Evolutionary conservation across 2,113 vertebrate species (phyloP), one percentile per base, ranked within the genome.

Genomic region (Meleagris gallopavo): DNA sequence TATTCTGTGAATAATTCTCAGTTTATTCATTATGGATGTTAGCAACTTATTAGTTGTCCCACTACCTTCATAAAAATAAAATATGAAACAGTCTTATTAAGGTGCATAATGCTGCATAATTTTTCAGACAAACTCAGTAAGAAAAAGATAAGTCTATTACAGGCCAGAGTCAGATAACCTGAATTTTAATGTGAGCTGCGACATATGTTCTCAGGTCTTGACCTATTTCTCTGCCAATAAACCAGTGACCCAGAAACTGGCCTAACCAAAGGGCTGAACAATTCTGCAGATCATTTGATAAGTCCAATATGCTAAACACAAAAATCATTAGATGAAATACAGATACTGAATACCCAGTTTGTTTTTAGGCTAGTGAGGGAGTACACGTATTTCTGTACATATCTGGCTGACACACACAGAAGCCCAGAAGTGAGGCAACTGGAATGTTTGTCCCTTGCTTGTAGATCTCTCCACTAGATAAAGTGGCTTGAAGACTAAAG

Each of bases 141-240:
- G 30, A 74, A 80, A 83, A 73, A 54, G 36, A 8, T 40, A 24
- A 0, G 0, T 30, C 43, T 34, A 34, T 7, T 18, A 41, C 0
- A 46, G 32, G 29, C 7, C 50, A 90, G 25, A 83, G 11, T 20
- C 30, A 54, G 21, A 12, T 55, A 72, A 10, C 76, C 10, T 38
- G 38, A 79, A 78, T 69, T 81, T 17, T 48, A 20, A 55, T 2
- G n/a, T 41, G 14, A 86, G 13, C 40, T 70, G 41, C 5, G 3
- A 16, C 11, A 45, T 8, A 30, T 25, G 48, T 18, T 55, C 12
- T 64, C n/a, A 67, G 38, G 14, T 40, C 10, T 60, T 43, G 5
- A 52, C 8, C 30, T 78, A 4, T 36, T 71, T 82, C 34, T 82
- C 45, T 82, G 36, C 2, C 41, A 80, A 15, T 27, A 66, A 67